Conservation (phyloP, 2,113 vertebrate species). For the Ovis aries region ARS-UI_Ramb_v3.0 NC_056079.1:11082501-11083000, state of each 20-base stretch:
- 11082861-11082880: neutral
- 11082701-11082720: neutral
- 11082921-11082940: neutral
- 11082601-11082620: no score
- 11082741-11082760: neutral
- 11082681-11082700: neutral
- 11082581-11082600: no score
- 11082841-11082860: neutral
- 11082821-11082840: neutral
- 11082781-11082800: neutral
- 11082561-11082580: no score
- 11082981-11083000: neutral
- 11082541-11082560: no score
- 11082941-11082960: neutral
- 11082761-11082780: neutral
- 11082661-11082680: no score
- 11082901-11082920: neutral
- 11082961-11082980: neutral
- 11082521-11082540: no score
- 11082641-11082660: accelerated
- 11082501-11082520: no score
- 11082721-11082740: neutral
- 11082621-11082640: no score
- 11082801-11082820: neutral
- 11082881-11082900: neutral